These are phyloP conservation scores for Hypomesus transpacificus DNA, from an alignment of 2,113 vertebrate genomes.

Conservation along the genomic window DNA sequence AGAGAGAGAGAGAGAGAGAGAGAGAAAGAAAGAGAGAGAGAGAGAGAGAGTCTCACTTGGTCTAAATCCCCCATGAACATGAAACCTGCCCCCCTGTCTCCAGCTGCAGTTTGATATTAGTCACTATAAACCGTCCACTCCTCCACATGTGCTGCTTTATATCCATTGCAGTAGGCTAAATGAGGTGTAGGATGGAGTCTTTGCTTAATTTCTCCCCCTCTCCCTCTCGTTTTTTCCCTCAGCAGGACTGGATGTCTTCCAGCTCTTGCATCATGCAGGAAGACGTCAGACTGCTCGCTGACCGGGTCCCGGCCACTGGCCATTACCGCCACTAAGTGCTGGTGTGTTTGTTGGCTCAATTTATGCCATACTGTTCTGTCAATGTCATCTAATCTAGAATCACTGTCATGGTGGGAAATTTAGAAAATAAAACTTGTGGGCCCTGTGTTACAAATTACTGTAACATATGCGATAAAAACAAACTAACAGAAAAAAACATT, in stretches of 20 bases:
- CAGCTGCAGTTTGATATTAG: conserved; percentile 1
- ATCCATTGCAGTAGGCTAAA: conserved; percentile 18
- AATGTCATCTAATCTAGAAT: conserved; percentile 34
- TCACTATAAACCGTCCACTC: conserved; percentile 10
- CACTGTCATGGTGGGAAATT: conserved; percentile 17
- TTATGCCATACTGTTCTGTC: conserved; percentile 7
- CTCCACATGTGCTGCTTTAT: conserved; percentile 9
- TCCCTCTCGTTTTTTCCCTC: background rate
- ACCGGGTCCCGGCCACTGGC: background rate
- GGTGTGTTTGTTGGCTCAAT: conserved; percentile 23
- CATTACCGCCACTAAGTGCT: conserved; percentile 7
- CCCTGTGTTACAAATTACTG: background rate
- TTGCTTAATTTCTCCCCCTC: conserved; percentile 11
- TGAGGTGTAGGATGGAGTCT: conserved; percentile 16
- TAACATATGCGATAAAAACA: background rate
- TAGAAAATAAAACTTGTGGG: background rate
- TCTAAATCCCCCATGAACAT: conserved; percentile 8
- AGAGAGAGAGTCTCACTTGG: background rate
- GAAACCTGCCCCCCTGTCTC: background rate
- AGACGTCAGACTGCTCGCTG: conserved; percentile 30
- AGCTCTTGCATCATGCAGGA: conserved; percentile 12
- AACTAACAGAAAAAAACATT: background rate
- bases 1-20: too few species aligned
- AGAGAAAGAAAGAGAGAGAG: too few species aligned
- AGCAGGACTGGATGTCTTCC: conserved; percentile 19